Evolutionary conservation across 2,888 invertebrate genomes (phyloP).

Genomic region (Anoplius nigerrimus): DNA sequence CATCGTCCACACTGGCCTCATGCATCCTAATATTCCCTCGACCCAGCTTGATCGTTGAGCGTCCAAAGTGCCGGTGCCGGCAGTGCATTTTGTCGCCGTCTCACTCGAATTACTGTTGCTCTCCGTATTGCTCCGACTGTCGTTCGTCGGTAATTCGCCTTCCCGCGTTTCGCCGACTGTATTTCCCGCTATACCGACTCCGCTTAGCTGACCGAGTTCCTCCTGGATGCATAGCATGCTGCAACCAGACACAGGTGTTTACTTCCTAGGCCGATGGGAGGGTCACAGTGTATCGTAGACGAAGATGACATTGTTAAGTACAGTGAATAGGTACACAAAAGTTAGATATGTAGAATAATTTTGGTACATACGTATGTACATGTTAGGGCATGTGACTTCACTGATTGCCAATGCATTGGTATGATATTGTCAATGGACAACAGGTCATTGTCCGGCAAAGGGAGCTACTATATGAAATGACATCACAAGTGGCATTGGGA

Average conservation of each 20-base stretch:
- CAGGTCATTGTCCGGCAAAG: too few species aligned
- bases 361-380: background rate
- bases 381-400: too few species aligned
- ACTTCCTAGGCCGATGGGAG: too few species aligned
- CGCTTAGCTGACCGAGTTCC: conserved; percentile 78
- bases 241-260: conserved; percentile 45
- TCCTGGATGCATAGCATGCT: conserved; percentile 83
- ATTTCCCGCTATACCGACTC: conserved; percentile 59
- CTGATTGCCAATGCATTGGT: too few species aligned
- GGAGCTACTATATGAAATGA: too few species aligned
- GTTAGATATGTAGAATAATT: too few species aligned
- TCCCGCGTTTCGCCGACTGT: conserved; percentile 62
- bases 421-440: too few species aligned
- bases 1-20: conserved; percentile 91
- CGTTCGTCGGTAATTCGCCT: conserved; percentile 61
- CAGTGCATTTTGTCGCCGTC: conserved; percentile 64
- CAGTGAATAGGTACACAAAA: too few species aligned
- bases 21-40: conserved; percentile 90
- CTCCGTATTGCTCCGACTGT: conserved; percentile 63
- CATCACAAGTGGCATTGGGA: too few species aligned
- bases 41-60: conserved; percentile 83
- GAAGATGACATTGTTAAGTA: conserved; percentile 1
- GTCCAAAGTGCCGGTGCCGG: conserved; percentile 68
- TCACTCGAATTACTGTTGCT: conserved; percentile 67
- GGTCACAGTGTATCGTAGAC: background rate